Conservation (phyloP, 1,140 invertebrate species). For the Aphidius ervi region DNA sequence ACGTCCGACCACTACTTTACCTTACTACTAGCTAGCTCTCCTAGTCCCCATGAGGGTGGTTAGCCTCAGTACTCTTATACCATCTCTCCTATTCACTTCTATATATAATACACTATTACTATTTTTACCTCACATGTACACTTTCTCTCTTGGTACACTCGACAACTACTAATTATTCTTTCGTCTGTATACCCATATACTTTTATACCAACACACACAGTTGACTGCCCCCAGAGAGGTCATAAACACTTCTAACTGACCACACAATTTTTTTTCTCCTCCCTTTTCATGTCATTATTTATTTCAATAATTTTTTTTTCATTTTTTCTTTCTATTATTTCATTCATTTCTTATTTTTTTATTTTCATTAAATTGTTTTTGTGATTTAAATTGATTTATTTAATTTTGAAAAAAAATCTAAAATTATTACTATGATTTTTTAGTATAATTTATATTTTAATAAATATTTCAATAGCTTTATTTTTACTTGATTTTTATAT, state of each 20-base stretch:
- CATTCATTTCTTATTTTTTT: slow-evolving; percentile 6
- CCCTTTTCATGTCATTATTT: slow-evolving; percentile 3
- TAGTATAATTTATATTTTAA: too few relatives aligned
- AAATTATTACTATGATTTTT: too few relatives aligned
- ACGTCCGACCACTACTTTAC: slow-evolving; percentile 43
- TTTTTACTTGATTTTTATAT: too few relatives aligned
- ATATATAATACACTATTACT: not conserved
- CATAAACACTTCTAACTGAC: slow-evolving; percentile 20
- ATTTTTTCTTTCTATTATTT: not conserved
- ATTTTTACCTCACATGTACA: too few relatives aligned
- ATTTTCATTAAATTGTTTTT: not conserved
- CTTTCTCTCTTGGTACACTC: slow-evolving; percentile 25
- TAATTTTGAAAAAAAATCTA: too few relatives aligned
- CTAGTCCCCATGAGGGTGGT: slow-evolving; percentile 36
- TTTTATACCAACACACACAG: slow-evolving; percentile 23
- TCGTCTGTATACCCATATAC: slow-evolving; percentile 30
- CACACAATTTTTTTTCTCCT: slow-evolving; percentile 9
- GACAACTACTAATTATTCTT: slow-evolving; percentile 46
- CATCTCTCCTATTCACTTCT: slow-evolving; percentile 2
- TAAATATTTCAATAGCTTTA: too few relatives aligned
- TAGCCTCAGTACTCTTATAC: slow-evolving; percentile 30
- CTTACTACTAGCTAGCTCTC: slow-evolving; percentile 34
- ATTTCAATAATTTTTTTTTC: slow-evolving; percentile 1
- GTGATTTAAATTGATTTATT: not conserved
- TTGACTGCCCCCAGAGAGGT: slow-evolving; percentile 12